Base-by-base conservation (phyloP, 2,797 vertebrate species). In the Margarornis squamiger region DNA sequence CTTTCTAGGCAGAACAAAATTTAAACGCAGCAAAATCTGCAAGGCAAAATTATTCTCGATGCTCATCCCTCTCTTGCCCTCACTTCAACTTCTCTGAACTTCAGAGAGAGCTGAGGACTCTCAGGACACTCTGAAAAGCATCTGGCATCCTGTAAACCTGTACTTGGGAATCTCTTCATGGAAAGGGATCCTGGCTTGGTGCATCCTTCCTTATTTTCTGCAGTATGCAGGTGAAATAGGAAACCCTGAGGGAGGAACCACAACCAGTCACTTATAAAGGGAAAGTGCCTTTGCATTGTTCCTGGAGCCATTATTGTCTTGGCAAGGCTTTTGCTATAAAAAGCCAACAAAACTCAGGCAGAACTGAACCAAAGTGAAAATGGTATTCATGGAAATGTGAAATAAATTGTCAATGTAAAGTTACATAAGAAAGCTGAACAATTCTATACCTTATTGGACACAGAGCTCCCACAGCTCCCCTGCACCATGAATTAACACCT, bases 391-490 rank as follows among this genome's bases (percentile, higher is more conserved):
- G 0, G 59, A 84, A 79, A 76, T n/a, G 43, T 46, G 73, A 76
- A 80, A 52, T 39, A 32, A 81, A 71, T 21, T 59, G 14, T 57
- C 61, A 38, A 3, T 23, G 29, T 57, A 68, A 58, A 43, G 34
- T 38, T 68, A 9, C 3, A 10, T 6, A 38, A 52, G 4, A 38
- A 63, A 61, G 14, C 14, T 71, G 55, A 62, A 45, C 11, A 51
- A 30, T 22, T 9, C 19, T 46, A 26, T 12, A 26, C 13, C 61
- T 36, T 4, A 2, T 0, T 29, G 76, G 38, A 61, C 55, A 66
- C 0, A 2, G n/a, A 92, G 38, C 32, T 63, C n/a, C 51, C 57
- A n/a, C 0, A 0, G 30, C 16, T 10, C 6, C 13, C 5, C 11
- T 7, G 17, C 22, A 41, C 80, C 39, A 6, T 7, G 10, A 10